These are phyloP conservation scores for Elegia similella DNA, from an alignment of 2,888 invertebrate genomes.

Conservation along the genomic window DNA sequence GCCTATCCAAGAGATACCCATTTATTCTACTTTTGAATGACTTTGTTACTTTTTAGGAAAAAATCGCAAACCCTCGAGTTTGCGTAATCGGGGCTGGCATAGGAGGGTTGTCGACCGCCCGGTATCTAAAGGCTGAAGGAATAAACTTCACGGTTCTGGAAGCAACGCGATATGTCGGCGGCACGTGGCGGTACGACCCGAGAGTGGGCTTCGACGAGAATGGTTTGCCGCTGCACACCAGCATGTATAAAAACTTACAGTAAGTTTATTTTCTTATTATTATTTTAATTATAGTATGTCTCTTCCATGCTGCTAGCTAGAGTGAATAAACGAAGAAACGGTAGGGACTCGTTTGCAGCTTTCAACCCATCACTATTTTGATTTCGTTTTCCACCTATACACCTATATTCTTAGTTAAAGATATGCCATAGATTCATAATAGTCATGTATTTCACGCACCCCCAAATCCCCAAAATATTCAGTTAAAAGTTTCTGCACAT, in stretches of 20 bases:
- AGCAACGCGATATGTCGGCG: slow-evolving; percentile 62
- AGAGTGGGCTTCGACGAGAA: slow-evolving; percentile 76
- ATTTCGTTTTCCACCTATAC: too few relatives aligned
- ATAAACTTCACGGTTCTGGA: slow-evolving; percentile 64
- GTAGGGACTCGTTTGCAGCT: too few relatives aligned
- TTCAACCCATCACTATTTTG: too few relatives aligned
- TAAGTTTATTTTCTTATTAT: slow-evolving; percentile 46
- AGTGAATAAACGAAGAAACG: too few relatives aligned
- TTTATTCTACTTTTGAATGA: neutral
- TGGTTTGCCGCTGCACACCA: slow-evolving; percentile 83
- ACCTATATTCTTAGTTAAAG: too few relatives aligned
- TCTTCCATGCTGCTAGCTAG: too few relatives aligned
- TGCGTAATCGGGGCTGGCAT: slow-evolving; percentile 72
- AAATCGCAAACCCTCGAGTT: slow-evolving; percentile 45
- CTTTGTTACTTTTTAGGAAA: slow-evolving; percentile 17
- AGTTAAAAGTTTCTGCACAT: too few relatives aligned
- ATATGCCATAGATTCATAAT: too few relatives aligned
- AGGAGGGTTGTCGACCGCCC: slow-evolving; percentile 62
- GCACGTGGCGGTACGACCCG: slow-evolving; percentile 74
- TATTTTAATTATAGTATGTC: neutral
- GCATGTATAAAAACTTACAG: slow-evolving; percentile 87
- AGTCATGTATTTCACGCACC: too few relatives aligned
- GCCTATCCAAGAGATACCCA: too few relatives aligned
- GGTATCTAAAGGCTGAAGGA: slow-evolving; percentile 61
- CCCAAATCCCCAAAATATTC: too few relatives aligned